Base-by-base conservation (phyloP, 64 coral and sea anemone species). In the Hydrozoanthus tunicans region DNA sequence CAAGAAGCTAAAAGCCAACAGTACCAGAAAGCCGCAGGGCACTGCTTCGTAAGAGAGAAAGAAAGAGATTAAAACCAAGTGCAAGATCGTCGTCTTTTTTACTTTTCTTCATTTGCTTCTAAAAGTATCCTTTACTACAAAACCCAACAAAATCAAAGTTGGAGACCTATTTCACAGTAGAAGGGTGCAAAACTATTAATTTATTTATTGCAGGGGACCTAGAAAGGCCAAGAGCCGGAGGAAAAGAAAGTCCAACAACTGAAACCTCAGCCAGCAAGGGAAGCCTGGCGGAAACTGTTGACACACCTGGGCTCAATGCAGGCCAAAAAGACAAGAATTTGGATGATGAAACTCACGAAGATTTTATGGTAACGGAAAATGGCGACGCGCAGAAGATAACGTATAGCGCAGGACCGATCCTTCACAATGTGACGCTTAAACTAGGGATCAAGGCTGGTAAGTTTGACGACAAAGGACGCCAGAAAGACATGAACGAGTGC, bases 381-480 rank as follows among this genome's bases (percentile, higher is more conserved):
- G 96, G 93, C 24, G 53, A 92, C 26, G 83, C 96, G 6, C 90
- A 94, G 57, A 92, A 61, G 64, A 83, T 94, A 23, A 67, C 84
- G 0, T 98, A 98, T 58, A 90, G 75, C 4, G 85, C 93, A 0
- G 91, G 96, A 1, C 88, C 78, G 14, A 90, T 94, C 70, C 90
- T 82, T 8, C 73, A 85, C 53, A 98, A 98, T 66, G 90, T 94
- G 9, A 98, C 96, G 12, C 91, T 98, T 23, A 98, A 78, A 65
- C 70, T 86, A 14, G 96, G 96, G 2, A 94, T 94, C 9, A 90
- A 93, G 27, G 76, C 96, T 14, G 96, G 96, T 27, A 94, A 85
- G 25, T 98, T 98, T 81, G 86, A 64, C 55, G 93, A 94, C 53
- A 90, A 92, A 91, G 96, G 96, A 6, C 81, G 76, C 1, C 64